Percentiles rank a stretch among this genome's conserved stretches.
Conservation (phyloP, 2,113 vertebrate species). For the Peromyscus maniculatus region DNA sequence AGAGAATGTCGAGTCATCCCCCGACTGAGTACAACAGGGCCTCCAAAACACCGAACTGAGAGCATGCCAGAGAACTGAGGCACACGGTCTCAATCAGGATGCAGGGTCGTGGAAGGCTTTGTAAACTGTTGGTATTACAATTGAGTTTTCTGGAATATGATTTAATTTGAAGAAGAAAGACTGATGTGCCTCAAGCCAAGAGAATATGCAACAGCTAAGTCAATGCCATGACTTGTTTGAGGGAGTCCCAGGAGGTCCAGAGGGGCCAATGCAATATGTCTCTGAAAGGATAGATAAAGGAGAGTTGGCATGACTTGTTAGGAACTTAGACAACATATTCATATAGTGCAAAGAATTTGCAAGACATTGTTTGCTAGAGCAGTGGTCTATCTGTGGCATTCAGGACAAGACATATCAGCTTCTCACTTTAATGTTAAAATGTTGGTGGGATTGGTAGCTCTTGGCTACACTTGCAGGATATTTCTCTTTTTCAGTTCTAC, state of each 20-base stretch:
- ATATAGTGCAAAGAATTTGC: not conserved
- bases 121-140: not conserved
- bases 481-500: not conserved
- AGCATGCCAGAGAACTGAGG: accelerated
- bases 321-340: not conserved
- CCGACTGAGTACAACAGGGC: accelerated
- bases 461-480: accelerated
- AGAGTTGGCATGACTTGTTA: not conserved
- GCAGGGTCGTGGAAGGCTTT: not conserved
- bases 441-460: accelerated
- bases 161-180: not conserved
- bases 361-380: not conserved
- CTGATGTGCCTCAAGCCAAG: too few relatives aligned
- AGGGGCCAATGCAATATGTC: accelerated
- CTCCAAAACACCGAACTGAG: not conserved
- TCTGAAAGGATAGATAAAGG: not conserved
- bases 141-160: not conserved
- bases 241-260: too few relatives aligned
- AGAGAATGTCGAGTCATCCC: not conserved
- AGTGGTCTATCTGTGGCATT: not conserved
- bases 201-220: not conserved
- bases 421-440: not conserved
- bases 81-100: not conserved
- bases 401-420: not conserved
- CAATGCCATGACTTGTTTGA: not conserved